Base-by-base conservation (phyloP, 2,888 invertebrate species). In the Ochropacha duplaris region DNA sequence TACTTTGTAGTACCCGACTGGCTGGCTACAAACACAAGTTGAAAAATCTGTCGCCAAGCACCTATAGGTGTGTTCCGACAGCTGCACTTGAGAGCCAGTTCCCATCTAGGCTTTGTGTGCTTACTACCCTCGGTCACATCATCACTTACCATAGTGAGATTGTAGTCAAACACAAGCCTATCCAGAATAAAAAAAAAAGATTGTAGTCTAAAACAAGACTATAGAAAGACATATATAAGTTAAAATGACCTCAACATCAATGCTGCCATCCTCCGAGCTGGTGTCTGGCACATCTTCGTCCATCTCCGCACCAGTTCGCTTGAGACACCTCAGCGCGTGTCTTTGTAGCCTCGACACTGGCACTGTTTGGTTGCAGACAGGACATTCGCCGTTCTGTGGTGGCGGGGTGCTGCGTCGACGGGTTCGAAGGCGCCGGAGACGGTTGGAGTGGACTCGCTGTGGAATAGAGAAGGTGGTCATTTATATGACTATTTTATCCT, bases 311-410 rank as follows among this genome's bases (percentile, higher is more conserved):
- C 88, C 92, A 0, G 87, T 88, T 0, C 86, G 50, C 74, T 88
- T 91, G 39, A 90, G 79, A 26, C 90, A 95, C 80, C 88, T 96
- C 94, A 64, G 95, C 94, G 91, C 98, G 95, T 79, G 96, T 86
- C 86, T 95, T 95, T 76, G 98, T 88, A 90, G 96, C 94, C 85
- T 95, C 93, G 58, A 94, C 80, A 81, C 74, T 0, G 91, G 90
- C 16, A 96, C 94, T 2, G 94, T 94, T 44, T 95, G 94, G 78
- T 95, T 96, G 81, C 98, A 98, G 4, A 98, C 96, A 0, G 98
- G 98, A 79, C 98, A 98, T 16, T 94, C 91, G 0, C 95, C 94
- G 0, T 94, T 74, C 12, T 65, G 66, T 60, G 84, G 93, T 71
- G 80, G 92, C 56, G 72, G 93, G 44, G 80, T 92, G 81, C 75